These are phyloP conservation scores for Mobula birostris DNA, from an alignment of 2,113 vertebrate species.

Conservation along the genomic window DNA sequence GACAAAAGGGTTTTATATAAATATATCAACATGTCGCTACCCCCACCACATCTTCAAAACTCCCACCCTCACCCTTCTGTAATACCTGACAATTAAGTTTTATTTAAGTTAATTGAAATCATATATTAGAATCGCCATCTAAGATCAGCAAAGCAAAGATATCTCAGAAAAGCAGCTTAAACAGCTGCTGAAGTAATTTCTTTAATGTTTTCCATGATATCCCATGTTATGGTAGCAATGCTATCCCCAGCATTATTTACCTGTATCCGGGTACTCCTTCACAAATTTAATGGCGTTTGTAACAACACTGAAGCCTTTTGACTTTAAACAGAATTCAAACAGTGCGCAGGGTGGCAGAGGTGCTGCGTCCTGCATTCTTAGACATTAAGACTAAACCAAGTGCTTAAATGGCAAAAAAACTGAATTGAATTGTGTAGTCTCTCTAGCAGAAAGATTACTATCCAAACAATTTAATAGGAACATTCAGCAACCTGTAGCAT, in stretches of 20 bases:
- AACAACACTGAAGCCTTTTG: not conserved
- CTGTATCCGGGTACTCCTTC: not conserved
- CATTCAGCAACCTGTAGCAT: not conserved
- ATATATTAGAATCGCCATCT: not conserved
- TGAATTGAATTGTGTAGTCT: not conserved
- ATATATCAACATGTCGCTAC: not conserved
- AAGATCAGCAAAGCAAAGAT: not conserved
- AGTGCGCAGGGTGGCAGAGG: not conserved
- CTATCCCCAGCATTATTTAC: not conserved
- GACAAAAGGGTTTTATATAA: not conserved
- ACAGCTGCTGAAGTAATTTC: not conserved
- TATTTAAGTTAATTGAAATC: not conserved
- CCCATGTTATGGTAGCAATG: not conserved
- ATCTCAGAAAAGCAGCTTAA: not conserved
- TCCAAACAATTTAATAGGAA: not conserved
- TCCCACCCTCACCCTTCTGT: not conserved
- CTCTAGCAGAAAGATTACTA: not conserved
- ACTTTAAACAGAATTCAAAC: not conserved
- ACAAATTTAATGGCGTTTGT: not conserved
- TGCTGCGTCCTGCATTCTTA: too few species aligned
- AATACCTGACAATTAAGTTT: not conserved
- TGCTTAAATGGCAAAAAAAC: not conserved
- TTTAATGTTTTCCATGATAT: not conserved
- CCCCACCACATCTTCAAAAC: too few species aligned
- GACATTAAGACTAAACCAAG: not conserved